Evolutionary conservation across 1,140 invertebrate species (phyloP).

Genomic region (Eupristina koningsbergeri): DNA sequence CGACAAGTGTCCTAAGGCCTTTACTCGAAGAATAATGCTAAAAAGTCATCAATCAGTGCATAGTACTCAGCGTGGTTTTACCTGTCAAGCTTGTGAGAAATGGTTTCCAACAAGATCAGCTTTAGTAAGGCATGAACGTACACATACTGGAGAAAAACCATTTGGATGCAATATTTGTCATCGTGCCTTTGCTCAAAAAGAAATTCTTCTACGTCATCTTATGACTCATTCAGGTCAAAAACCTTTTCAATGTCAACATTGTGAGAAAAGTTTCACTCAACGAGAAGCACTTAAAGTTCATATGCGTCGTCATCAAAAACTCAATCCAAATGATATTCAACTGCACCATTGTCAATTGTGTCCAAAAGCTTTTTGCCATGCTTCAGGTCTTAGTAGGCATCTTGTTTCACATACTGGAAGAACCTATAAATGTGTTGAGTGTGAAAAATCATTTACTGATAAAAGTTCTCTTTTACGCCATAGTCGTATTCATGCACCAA

Average conservation of each 20-base stretch:
- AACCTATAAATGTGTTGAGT: slow-evolving; percentile 79
- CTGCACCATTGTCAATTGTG: slow-evolving; percentile 80
- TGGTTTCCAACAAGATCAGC: slow-evolving; percentile 87
- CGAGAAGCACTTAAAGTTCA: slow-evolving; percentile 79
- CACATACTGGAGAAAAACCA: slow-evolving; percentile 84
- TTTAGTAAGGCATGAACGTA: slow-evolving; percentile 83
- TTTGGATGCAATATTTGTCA: slow-evolving; percentile 83
- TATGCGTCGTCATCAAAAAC: slow-evolving; percentile 76
- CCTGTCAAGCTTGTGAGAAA: slow-evolving; percentile 82
- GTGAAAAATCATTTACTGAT: slow-evolving; percentile 80
- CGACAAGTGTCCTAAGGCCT: slow-evolving; percentile 75
- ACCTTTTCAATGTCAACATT: slow-evolving; percentile 85
- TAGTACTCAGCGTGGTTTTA: slow-evolving; percentile 76
- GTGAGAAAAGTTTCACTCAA: slow-evolving; percentile 83
- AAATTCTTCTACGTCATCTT: slow-evolving; percentile 86
- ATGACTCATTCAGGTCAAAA: slow-evolving; percentile 89
- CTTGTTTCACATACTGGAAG: slow-evolving; percentile 80
- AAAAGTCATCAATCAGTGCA: slow-evolving; percentile 78
- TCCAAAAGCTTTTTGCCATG: slow-evolving; percentile 80
- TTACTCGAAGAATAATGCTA: slow-evolving; percentile 75
- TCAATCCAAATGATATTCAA: slow-evolving; percentile 75
- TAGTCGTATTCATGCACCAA: slow-evolving; percentile 72
- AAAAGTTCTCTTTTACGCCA: slow-evolving; percentile 80
- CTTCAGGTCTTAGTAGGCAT: slow-evolving; percentile 81
- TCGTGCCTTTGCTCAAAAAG: slow-evolving; percentile 83